Percentiles rank a stretch among this genome's conserved stretches.
These are phyloP conservation scores for Polymixis lichenea DNA, from an alignment of 2,888 invertebrate species.

Conservation along the genomic window DNA sequence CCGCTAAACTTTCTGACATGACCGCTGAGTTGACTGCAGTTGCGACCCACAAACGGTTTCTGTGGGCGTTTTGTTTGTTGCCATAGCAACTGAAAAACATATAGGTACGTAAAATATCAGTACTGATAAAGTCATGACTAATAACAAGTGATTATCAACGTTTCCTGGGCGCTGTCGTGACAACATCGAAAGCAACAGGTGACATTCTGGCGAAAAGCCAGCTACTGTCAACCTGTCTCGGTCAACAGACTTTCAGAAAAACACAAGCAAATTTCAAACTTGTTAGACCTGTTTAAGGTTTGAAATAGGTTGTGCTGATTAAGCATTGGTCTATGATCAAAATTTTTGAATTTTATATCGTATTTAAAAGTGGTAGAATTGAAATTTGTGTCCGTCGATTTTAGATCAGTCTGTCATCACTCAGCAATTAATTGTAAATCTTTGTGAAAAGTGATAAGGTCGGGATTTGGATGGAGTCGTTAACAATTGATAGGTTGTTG, in stretches of 20 bases:
- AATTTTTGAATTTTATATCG: constrained; percentile 35
- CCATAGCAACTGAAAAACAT: constrained; percentile 13
- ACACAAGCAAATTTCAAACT: constrained; percentile 31
- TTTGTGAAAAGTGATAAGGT: constrained; percentile 44
- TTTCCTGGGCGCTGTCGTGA: constrained; percentile 66
- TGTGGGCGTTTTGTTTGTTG: constrained; percentile 8
- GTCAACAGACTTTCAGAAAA: constrained; percentile 36
- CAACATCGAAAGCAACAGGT: constrained; percentile 75
- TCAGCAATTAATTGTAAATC: constrained; percentile 29
- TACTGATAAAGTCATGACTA: constrained; percentile 62
- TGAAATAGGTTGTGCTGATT: neutral
- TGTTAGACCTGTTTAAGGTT: neutral
- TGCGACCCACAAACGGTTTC: neutral
- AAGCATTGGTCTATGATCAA: neutral
- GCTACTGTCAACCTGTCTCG: constrained; percentile 46
- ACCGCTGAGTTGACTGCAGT: neutral
- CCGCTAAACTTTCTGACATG: neutral
- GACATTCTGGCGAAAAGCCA: constrained; percentile 74
- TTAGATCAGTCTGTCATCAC: constrained; percentile 12
- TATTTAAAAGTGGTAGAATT: constrained; percentile 41
- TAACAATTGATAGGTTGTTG: constrained; percentile 62
- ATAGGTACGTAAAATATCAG: constrained; percentile 24
- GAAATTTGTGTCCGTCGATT: constrained; percentile 10
- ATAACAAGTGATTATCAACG: constrained; percentile 65
- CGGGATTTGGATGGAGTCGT: constrained; percentile 20